Evolutionary conservation across 1,140 invertebrate genomes (phyloP), one percentile per base, ranked within the genome.

Genomic region (Leptinotarsa lineolata): DNA sequence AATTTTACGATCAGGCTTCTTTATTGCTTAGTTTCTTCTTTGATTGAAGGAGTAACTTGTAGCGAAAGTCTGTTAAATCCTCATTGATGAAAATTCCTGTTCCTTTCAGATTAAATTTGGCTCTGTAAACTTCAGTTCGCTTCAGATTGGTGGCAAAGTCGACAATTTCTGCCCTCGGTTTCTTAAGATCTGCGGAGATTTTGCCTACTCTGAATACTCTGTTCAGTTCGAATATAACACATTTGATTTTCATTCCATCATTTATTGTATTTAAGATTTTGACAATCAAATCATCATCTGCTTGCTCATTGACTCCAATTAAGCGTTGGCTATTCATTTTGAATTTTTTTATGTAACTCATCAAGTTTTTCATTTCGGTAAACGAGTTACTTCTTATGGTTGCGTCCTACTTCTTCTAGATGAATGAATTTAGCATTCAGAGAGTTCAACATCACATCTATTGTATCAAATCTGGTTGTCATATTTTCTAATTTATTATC

Each of bases 121-220:
- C 59, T n/a, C n/a, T 60, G 59, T 60, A 21, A 60, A 60, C 59
- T n/a, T 60, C 59, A 60, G 5, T 60, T n/a, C 59, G 59, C 59
- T n/a, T 60, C n/a, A 60, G 20, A 5, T 8, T 60, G 6, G n/a
- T 60, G 59, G n/a, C 59, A n/a, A 60, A 60, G 5, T 60, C 59
- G 59, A 11, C 5, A 60, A 60, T n/a, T 8, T 5, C 6, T 60
- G 59, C 59, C n/a, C 59, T 60, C 4, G 59, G 59, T 60, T 60
- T 60, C 4, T 5, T 8, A n/a, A 21, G n/a, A n/a, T 60, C n/a
- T 60, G n/a, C n/a, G 59, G 59, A n/a, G n/a, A n/a, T 60, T 60
- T 60, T 60, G 5, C 59, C 59, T n/a, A 60, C n/a, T 8, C 59
- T 5, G n/a, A 8, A n/a, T 6, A 60, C 59, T 8, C n/a, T 11